phyloP scores from a whole-genome alignment of 2,888 invertebrate genomes.

The Hetaerina titia region DNA sequence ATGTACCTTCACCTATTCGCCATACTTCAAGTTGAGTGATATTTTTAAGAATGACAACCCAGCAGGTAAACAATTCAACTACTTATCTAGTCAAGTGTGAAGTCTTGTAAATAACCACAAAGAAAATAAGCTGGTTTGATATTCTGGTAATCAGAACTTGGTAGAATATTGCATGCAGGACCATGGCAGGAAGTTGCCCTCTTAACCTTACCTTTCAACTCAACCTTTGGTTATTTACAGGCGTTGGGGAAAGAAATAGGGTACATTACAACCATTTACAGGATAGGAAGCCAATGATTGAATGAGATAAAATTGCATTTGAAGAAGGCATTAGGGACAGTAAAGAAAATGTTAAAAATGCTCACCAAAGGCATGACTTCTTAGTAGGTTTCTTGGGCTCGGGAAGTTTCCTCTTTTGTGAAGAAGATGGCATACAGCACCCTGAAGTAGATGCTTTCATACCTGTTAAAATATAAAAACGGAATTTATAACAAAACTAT shows the following conservation, averaged over 20 bases:
- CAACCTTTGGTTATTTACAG: neutral
- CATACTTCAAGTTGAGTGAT: no score
- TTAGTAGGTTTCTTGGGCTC: slow-evolving; percentile 47
- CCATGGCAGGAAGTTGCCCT: neutral
- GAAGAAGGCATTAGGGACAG: neutral
- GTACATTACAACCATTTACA: neutral
- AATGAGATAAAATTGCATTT: neutral
- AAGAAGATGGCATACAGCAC: neutral
- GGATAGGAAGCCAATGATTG: neutral
- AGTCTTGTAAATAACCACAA: no score
- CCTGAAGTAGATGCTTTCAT: slow-evolving; percentile 68
- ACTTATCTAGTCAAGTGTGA: no score
- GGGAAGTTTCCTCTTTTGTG: slow-evolving; percentile 59
- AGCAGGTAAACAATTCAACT: no score
- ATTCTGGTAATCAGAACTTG: no score
- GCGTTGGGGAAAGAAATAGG: neutral
- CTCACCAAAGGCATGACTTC: slow-evolving; percentile 69
- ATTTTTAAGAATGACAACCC: no score
- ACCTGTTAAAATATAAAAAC: slow-evolving; percentile 45
- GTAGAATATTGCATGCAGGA: neutral
- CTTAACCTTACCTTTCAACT: neutral
- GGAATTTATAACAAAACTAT: neutral
- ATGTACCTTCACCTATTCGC: no score
- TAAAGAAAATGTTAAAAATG: neutral
- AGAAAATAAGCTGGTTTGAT: no score